Evolutionary conservation across 2,888 invertebrate genomes (phyloP).

Genomic region (Nomada lathburiana): DNA sequence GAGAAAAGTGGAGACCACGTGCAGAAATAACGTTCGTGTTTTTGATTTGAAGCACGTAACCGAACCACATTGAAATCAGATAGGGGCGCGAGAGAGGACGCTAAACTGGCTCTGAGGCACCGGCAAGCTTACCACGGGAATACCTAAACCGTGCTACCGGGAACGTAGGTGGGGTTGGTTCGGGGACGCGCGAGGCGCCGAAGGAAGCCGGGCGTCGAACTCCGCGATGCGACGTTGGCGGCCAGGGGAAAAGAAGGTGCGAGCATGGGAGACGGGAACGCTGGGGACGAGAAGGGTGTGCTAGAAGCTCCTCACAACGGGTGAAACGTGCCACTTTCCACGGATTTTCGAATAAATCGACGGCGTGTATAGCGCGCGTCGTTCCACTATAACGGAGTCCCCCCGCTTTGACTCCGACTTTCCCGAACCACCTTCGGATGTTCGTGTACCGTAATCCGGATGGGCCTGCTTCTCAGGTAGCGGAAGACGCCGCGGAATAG

Average conservation of each 20-base stretch:
- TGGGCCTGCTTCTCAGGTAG: conserved; percentile 54
- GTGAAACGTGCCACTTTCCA: conserved; percentile 72
- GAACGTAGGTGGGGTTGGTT: background rate
- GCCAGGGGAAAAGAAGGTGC: conserved; percentile 31
- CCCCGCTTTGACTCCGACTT: conserved; percentile 67
- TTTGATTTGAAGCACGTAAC: conserved; percentile 83
- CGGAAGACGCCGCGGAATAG: conserved; percentile 47
- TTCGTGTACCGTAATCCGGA: conserved; percentile 71
- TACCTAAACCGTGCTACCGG: conserved; percentile 70
- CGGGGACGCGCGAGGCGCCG: background rate
- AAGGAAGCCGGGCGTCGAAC: conserved; percentile 31
- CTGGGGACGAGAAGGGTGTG: conserved; percentile 52
- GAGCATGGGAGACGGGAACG: conserved; percentile 47
- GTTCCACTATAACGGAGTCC: conserved; percentile 67
- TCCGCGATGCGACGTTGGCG: background rate
- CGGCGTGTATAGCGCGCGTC: conserved; percentile 58
- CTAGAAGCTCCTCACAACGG: conserved; percentile 65
- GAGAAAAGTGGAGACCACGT: conserved; percentile 77
- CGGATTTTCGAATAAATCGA: conserved; percentile 77
- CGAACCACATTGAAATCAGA: conserved; percentile 83
- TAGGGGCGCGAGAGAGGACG: conserved; percentile 76
- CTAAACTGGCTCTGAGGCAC: conserved; percentile 78
- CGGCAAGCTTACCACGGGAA: conserved; percentile 75
- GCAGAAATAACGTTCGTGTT: conserved; percentile 79
- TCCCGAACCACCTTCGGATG: conserved; percentile 55